A percentile compares a stretch with the other conserved stretches of the same genome.
phyloP scores from a whole-genome alignment of 2,888 invertebrate genomes.

The Mimumesa dahlbomi region DNA sequence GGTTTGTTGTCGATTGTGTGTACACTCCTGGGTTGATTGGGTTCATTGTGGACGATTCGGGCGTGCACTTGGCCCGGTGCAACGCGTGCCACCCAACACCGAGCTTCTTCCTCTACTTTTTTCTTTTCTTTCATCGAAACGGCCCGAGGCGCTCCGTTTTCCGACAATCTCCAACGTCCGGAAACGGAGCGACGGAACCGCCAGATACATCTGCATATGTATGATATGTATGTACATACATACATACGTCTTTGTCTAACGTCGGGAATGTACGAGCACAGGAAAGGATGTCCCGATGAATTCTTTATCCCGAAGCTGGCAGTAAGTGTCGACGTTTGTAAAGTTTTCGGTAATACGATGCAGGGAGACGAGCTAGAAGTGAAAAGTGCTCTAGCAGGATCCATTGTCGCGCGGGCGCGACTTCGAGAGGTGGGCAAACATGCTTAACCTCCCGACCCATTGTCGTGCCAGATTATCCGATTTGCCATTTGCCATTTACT shows the following conservation, averaged over 20 bases:
- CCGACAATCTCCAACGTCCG: no score
- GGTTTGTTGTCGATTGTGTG: slow-evolving; percentile 75
- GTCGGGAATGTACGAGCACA: no score
- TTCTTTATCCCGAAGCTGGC: no score
- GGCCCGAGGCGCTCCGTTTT: no score
- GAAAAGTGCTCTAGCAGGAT: slow-evolving; percentile 70
- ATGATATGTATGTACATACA: no score
- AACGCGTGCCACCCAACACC: slow-evolving; percentile 48
- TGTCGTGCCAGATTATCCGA: slow-evolving; percentile 78
- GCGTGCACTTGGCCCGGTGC: slow-evolving; percentile 53
- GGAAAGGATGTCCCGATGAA: no score
- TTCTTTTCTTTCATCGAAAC: slow-evolving; percentile 8
- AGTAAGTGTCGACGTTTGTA: no score
- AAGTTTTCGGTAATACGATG: no score
- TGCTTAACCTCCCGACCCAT: slow-evolving; percentile 78
- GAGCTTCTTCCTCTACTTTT: slow-evolving; percentile 8
- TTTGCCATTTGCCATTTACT: slow-evolving; percentile 72
- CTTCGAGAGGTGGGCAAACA: slow-evolving; percentile 79
- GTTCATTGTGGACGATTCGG: slow-evolving; percentile 73
- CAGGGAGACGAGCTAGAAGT: slow-evolving; percentile 45
- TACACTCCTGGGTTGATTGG: slow-evolving; percentile 76
- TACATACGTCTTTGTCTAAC: no score
- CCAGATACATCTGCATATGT: no score
- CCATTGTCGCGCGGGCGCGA: slow-evolving; percentile 77
- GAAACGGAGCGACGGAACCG: no score